Evolutionary conservation across 2,888 invertebrate species (phyloP), one percentile per base, ranked within the genome.

Genomic region (Drosophila kokeensis): DNA sequence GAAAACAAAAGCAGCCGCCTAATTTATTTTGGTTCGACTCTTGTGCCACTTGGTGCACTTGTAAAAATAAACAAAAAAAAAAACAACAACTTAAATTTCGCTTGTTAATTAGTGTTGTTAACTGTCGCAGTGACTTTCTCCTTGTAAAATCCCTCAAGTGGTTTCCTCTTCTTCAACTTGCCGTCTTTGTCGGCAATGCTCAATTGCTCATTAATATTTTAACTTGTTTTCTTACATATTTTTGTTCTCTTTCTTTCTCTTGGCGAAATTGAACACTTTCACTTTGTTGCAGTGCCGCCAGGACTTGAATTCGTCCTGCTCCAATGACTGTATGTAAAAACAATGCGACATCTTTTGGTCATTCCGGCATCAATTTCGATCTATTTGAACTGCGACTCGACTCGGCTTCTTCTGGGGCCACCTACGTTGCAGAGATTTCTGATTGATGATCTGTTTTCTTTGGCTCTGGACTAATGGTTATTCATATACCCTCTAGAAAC

Each of bases 81-180:
- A 29, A 24, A 15, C n/a, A 18, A 24, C 24, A 53, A 2, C 15
- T 24, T 8, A n/a, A 64, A 73, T 81, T 83, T 71, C 70, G 76
- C 89, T 83, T 81, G 89, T 90, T 86, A 86, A 86, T 86, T 86
- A 86, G 85, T 90, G 81, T 69, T 74, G 79, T 88, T 71, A 89
- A 85, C 75, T 90, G 84, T 87, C 89, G 73, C 67, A 59, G 30
- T 42, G 69, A 83, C 83, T 89, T 89, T 84, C 88, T 82, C 81
- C 82, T 67, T 68, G 65, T 53, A 67, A 54, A 40, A 24, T 29
- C 36, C 42, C 65, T 87, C 69, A 84, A 89, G 89, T 89, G 77
- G 36, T 34, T 69, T 34, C 49, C 30, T 36, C 42, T 42, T 21
- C 32, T 11, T 6, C 32, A 11, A 29, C 30, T 42, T 27, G 4